Conservation (phyloP, 2,113 vertebrate species). For the Tapirus terrestris region DNA sequence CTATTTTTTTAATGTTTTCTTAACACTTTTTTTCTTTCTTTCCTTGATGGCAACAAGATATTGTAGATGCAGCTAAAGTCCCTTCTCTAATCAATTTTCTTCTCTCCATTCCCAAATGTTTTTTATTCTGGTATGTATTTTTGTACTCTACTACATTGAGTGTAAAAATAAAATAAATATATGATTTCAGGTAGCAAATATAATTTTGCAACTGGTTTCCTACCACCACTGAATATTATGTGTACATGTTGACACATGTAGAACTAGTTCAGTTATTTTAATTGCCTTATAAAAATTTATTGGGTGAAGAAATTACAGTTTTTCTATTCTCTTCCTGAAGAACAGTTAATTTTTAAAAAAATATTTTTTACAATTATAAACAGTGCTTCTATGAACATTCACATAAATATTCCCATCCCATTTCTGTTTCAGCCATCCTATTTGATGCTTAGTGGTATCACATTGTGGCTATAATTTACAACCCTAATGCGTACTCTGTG, state of each 20-base stretch:
- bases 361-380: background rate
- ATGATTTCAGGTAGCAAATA: background rate
- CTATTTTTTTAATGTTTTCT: background rate
- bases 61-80: background rate
- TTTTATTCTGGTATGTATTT: background rate
- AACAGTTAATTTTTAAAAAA: background rate
- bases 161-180: background rate
- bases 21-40: background rate
- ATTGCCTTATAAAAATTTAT: background rate
- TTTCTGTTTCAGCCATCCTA: background rate
- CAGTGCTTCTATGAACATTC: background rate
- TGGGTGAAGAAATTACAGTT: background rate
- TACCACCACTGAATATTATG: background rate
- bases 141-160: background rate
- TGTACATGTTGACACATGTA: background rate
- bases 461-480: background rate
- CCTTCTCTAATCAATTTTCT: background rate
- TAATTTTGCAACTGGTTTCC: background rate
- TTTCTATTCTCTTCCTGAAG: background rate
- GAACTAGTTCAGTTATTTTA: background rate
- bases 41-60: background rate
- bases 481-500: background rate
- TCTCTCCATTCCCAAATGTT: background rate
- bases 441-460: background rate
- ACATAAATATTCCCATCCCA: background rate